Base-by-base conservation (phyloP, 2,113 vertebrate species). In the Struthio camelus region DNA sequence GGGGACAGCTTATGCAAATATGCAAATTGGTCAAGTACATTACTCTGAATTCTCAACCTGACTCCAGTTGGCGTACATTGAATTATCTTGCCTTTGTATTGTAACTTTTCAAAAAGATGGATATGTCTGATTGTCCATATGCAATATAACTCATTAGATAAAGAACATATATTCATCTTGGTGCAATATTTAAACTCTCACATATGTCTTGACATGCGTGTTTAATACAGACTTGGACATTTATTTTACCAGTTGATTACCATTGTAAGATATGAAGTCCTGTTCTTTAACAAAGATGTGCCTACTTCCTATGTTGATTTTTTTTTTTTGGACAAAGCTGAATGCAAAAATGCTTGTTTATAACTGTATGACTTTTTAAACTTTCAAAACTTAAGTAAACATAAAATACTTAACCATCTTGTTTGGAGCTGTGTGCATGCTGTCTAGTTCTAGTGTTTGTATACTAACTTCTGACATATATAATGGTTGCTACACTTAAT, bases 221-320 rank as follows among this genome's bases (percentile, higher is more conserved):
- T 97, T 96, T 93, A 96, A 75, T 91, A 96, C 79, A 66, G 80
- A 93, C 20, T 92, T 96, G 38, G 64, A 97, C 95, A 95, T 40
- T 94, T 88, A 95, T 82, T 92, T 96, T 96, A 94, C 77, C 56
- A 70, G 78, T 85, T 96, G 92, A 89, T 96, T 96, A 96, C 56
- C 64, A 75, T 62, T 97, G 94, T 97, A 97, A 91, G 87, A 78
- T 72, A 96, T 3, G 5, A 90, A 94, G 76, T 94, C 93, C 85
- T 97, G 82, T 94, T 93, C 54, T 91, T 62, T 91, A 94, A 96
- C 61, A 81, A 96, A 93, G 72, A 97, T 94, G 97, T 98, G 96
- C 96, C 96, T 97, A 96, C 70, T 96, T 96, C 67, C 65, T 87
- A 46, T 80, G 87, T 93, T 95, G 50, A 81, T 79, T 96, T 96